These are phyloP conservation scores for Ctenosaura bakeri DNA, from an alignment of 2,797 vertebrate species.

Conservation along the genomic window DNA sequence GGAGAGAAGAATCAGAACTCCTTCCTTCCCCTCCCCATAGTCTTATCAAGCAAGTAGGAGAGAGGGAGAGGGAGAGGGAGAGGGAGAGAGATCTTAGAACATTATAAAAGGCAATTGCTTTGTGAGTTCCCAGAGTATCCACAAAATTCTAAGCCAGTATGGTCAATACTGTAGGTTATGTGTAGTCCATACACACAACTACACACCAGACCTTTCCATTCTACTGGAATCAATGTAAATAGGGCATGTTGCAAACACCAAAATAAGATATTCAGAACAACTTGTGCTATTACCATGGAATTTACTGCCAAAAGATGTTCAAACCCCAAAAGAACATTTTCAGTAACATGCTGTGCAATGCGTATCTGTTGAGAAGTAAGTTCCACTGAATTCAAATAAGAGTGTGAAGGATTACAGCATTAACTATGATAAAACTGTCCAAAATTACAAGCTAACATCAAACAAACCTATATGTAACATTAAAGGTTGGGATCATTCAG, in stretches of 20 bases:
- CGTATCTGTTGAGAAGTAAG: neutral
- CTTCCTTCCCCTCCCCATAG: neutral
- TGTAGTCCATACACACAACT: neutral
- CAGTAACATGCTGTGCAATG: neutral
- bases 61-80: neutral
- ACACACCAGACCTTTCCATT: neutral
- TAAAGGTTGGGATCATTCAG: neutral
- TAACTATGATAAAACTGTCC: neutral
- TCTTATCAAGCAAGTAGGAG: constrained; percentile 7
- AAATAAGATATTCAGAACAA: neutral
- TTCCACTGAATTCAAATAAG: neutral
- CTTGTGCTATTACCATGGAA: neutral
- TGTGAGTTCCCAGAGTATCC: neutral
- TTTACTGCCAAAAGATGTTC: neutral
- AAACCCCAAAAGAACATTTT: neutral
- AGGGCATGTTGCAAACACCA: constrained; percentile 13
- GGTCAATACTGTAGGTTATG: neutral
- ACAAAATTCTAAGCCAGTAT: neutral
- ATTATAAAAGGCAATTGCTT: neutral
- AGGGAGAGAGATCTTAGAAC: constrained; percentile 41
- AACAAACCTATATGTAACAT: neutral
- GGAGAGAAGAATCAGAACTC: neutral
- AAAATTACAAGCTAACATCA: neutral
- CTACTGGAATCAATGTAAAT: neutral
- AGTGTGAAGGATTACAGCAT: neutral